Percentiles rank a stretch among this genome's conserved stretches.
phyloP scores from a whole-genome alignment of 2,888 invertebrate species.

The Drosophila greeni region DNA sequence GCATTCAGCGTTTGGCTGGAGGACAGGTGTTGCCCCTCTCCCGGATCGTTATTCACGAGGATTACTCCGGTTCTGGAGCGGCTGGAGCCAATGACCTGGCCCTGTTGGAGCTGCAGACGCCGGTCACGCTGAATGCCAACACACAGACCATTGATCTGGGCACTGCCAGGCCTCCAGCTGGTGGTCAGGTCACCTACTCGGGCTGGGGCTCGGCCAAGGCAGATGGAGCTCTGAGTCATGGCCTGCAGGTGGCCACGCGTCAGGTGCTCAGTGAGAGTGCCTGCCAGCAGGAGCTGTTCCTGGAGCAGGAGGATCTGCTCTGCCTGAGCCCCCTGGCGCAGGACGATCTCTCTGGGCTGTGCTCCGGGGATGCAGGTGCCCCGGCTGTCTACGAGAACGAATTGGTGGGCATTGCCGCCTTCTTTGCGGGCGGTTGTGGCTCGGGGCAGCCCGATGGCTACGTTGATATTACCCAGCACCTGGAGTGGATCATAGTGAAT shows the following conservation, averaged over 20 bases:
- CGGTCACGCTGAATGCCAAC: conserved; percentile 56
- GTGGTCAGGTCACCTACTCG: conserved; percentile 56
- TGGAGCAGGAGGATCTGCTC: conserved; percentile 61
- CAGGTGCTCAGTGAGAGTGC: conserved; percentile 52
- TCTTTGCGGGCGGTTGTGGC: conserved; percentile 70
- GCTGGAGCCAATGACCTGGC: conserved; percentile 69
- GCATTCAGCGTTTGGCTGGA: conserved; percentile 67
- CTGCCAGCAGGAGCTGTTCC: conserved; percentile 53
- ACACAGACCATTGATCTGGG: conserved; percentile 66
- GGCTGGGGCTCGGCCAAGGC: conserved; percentile 72
- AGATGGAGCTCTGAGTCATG: conserved; percentile 54
- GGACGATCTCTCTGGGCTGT: conserved; percentile 60
- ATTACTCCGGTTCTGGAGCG: conserved; percentile 40
- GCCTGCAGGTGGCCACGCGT: conserved; percentile 65
- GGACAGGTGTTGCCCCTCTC: conserved; percentile 69
- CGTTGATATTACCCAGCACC: conserved; percentile 61
- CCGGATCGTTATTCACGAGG: conserved; percentile 64
- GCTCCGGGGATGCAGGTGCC: conserved; percentile 76
- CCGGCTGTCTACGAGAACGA: conserved; percentile 71
- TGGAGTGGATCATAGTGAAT: conserved; percentile 61
- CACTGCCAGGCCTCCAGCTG: conserved; percentile 51
- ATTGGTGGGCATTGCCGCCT: conserved; percentile 74
- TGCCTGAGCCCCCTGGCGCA: conserved; percentile 63
- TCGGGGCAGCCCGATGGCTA: conserved; percentile 74
- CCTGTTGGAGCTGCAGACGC: conserved; percentile 64